Evolutionary conservation across 2,888 invertebrate genomes (phyloP), one percentile per base, ranked within the genome.

Genomic region (Sarcophaga subvicina): DNA sequence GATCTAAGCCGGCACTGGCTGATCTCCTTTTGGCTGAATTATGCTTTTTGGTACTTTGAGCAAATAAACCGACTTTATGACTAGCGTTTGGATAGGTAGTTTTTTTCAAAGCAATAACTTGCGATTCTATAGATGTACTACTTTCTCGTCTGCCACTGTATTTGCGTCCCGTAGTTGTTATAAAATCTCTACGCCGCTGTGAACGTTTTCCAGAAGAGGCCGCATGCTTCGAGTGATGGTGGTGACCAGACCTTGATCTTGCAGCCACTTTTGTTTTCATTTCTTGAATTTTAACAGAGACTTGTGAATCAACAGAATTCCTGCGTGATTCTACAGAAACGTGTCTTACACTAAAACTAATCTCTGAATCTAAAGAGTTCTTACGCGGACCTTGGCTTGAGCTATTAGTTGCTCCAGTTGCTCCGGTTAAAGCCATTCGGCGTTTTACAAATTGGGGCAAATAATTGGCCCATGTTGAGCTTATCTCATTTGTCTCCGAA

Each of bases 391-490:
- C 95, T 93, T 95, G 93, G 93, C 95, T 90, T 92, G 95, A 91
- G 91, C 95, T 93, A 93, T 94, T 93, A 14, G 87, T 84, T 0
- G 84, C 67, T 0, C 69, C 80, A 66, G 90, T 90, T 5, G 91
- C 92, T 14, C 95, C 95, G 86, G 95, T 96, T 14, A 98, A 94
- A 0, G 98, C 98, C 90, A 97, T 97, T 90, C 98, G 95, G 3
- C 98, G 95, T 10, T 96, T 96, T 1, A 98, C 96, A 91, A 98
- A 95, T 89, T 97, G 96, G 0, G 98, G 98, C 88, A 99, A 94
- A 88, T 98, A 97, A 78, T 97, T 97, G 63, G 97, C 98, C 97
- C 98, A 98, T 0, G 98, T 97, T 0, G 98, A 98, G 80, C 98
- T 98, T 76, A 98, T 95, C 90, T 98, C 97, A 89, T 96, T 96